phyloP scores from a whole-genome alignment of 2,888 invertebrate genomes.

The Pyrrhia umbra region DNA sequence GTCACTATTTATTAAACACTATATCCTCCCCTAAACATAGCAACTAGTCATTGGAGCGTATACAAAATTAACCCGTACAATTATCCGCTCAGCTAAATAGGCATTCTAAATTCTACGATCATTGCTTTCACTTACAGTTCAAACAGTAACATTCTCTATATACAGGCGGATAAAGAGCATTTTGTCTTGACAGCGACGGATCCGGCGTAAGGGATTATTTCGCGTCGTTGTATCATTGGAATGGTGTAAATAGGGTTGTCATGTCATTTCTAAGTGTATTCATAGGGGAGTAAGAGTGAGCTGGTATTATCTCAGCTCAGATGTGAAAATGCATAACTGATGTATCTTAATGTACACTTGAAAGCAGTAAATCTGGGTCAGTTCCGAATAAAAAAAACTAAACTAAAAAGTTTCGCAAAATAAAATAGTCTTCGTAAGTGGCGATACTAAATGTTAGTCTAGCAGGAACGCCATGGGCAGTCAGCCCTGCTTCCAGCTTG shows the following conservation, averaged over 20 bases:
- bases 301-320: not conserved
- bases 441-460: too few relatives aligned
- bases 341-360: not conserved
- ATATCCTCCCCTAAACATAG: not conserved
- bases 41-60: slow-evolving; percentile 6
- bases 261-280: not conserved
- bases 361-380: not conserved
- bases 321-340: not conserved
- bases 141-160: slow-evolving; percentile 12
- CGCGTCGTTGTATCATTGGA: not conserved
- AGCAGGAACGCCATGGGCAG: too few relatives aligned
- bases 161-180: not conserved
- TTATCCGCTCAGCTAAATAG: slow-evolving; percentile 15
- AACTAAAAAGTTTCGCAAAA: too few relatives aligned
- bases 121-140: not conserved
- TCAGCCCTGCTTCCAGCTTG: too few relatives aligned
- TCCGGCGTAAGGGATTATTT: slow-evolving; percentile 18
- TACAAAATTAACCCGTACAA: slow-evolving; percentile 15
- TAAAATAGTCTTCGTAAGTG: too few relatives aligned
- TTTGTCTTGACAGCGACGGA: slow-evolving; percentile 13
- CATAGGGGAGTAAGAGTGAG: not conserved
- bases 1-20: not conserved
- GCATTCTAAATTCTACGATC: slow-evolving; percentile 19
- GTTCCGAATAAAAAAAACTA: too few relatives aligned
- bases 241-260: not conserved